Conservation (phyloP, 2,113 vertebrate species). For the Xerus inauris region DNA sequence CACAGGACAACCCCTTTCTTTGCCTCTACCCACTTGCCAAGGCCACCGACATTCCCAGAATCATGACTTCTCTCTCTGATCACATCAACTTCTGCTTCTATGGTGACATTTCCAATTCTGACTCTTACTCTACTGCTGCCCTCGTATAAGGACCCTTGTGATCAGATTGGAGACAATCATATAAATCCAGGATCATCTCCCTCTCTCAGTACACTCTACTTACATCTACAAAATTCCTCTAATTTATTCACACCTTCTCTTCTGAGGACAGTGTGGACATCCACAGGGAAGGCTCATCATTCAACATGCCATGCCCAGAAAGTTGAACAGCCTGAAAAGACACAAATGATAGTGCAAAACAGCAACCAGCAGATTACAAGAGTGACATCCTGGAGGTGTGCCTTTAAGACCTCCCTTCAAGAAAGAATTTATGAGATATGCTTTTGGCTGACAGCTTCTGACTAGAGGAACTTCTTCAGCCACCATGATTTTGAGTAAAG, state of each 20-base stretch:
- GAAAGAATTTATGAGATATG: background rate
- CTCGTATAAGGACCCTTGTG: background rate
- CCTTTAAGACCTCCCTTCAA: background rate
- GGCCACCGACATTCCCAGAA: background rate
- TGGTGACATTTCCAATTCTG: background rate
- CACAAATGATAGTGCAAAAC: background rate
- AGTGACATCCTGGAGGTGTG: background rate
- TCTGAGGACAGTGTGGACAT: background rate
- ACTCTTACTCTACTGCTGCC: background rate
- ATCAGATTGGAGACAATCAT: background rate
- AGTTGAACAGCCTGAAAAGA: background rate
- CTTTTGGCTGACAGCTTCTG: background rate
- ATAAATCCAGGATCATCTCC: background rate
- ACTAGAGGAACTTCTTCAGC: background rate
- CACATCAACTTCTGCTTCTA: background rate
- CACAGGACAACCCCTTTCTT: background rate
- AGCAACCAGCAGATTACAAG: background rate
- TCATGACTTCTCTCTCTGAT: background rate
- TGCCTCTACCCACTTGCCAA: background rate
- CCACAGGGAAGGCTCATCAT: rapidly evolving
- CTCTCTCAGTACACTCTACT: background rate
- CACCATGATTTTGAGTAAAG: background rate
- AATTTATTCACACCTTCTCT: background rate
- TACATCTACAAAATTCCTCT: background rate
- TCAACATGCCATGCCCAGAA: background rate